Evolutionary conservation across 2,113 vertebrate genomes (phyloP), one percentile per base, ranked within the genome.

Genomic region (Sapajus apella): DNA sequence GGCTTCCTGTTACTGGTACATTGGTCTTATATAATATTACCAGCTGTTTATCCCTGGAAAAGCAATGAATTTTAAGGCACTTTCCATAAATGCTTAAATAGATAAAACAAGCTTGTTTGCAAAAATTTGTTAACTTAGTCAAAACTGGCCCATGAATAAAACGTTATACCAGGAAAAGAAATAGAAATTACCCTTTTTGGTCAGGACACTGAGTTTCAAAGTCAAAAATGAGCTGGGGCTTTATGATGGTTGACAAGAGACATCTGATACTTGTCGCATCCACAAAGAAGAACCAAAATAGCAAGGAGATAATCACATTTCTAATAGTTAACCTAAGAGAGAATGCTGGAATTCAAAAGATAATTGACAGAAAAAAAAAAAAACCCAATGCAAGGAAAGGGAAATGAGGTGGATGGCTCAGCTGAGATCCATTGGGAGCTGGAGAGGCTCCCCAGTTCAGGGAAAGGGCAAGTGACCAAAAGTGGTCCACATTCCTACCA

Each of bases 41-140:
- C 55, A 80, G 58, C 35, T 87, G n/a, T n/a, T 84, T n/a, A 40
- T 55, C 40, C 68, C 35, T 64, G 13, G 8, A 80, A 61, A 95
- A 86, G 58, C n/a, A 79, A 64, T 11, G 6, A 13, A 35, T 58
- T 89, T 80, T 14, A 66, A 95, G 55, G 52, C 25, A 13, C 18
- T 87, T 92, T 93, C 52, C 37, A 81, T 70, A 87, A 94, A 90
- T 87, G 17, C 35, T 80, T 91, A 93, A 94, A 40, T 2, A 61
- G 45, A 25, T 55, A 14, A 17, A 58, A 73, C 4, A 80, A 27
- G 40, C 5, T 40, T 68, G 3, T 92, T 96, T 61, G 30, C 12
- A 66, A 84, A 64, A 66, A 23, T 90, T 94, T 61, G 73, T 82
- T 83, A 40, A 70, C 32, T 92, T 89, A 56, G 45, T 55, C 52